A percentile compares a stretch with the other conserved stretches of the same genome.
Evolutionary conservation across 2,888 invertebrate genomes (phyloP).

Genomic region (Autographa gamma): DNA sequence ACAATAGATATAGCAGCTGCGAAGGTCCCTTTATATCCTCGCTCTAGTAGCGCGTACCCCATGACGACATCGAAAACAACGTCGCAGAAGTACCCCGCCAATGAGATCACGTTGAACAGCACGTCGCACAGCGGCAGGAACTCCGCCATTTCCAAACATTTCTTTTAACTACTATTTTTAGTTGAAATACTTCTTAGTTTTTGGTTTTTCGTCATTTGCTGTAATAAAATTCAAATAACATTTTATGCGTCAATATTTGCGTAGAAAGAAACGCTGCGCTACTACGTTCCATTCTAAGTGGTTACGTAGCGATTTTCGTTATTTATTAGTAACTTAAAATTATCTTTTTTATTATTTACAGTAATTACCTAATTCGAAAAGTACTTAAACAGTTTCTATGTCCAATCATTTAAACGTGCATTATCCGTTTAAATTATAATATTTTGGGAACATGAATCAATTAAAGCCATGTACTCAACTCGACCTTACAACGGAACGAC

Average conservation of each 20-base stretch:
- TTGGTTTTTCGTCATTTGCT: conserved; percentile 59
- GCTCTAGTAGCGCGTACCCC: conserved; percentile 94
- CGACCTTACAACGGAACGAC: conserved; percentile 41
- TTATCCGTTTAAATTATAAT: too few relatives aligned
- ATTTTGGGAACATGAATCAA: too few relatives aligned
- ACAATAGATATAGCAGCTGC: conserved; percentile 92
- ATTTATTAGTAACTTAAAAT: too few relatives aligned
- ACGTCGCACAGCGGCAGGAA: conserved; percentile 97
- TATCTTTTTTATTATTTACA: too few relatives aligned
- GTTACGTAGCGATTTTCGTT: too few relatives aligned
- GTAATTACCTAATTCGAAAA: too few relatives aligned
- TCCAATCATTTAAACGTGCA: too few relatives aligned
- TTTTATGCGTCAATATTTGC: conserved; percentile 2
- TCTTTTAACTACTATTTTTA: conserved; percentile 64
- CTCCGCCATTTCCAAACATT: conserved; percentile 91
- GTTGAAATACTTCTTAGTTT: conserved; percentile 47
- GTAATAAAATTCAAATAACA: conserved; percentile 33
- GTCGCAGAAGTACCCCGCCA: conserved; percentile 97
- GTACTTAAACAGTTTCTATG: too few relatives aligned
- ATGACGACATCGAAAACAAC: conserved; percentile 96
- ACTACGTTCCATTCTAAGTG: conserved; percentile 26
- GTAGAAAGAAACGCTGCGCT: conserved; percentile 43
- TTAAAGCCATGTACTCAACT: too few relatives aligned
- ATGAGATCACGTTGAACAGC: conserved; percentile 96
- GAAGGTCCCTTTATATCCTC: conserved; percentile 90